Base-by-base conservation (phyloP, 53 echinoderm and acorn worm species). In the Henricia sp. region DNA sequence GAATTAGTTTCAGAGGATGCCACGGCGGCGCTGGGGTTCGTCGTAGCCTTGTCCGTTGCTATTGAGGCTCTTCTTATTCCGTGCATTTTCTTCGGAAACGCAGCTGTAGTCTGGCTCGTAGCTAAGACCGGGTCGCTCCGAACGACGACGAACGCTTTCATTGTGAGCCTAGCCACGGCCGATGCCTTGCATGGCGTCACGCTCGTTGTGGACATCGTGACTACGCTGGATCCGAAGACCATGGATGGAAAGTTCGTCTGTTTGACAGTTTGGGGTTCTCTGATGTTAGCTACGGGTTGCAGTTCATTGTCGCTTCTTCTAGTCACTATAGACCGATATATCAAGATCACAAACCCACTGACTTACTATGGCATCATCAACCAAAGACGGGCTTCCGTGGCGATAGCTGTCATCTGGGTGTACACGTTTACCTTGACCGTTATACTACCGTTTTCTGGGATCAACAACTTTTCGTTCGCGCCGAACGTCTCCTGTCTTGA, bases 241-340 rank as follows among this genome's bases (percentile, higher is more conserved):
- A 6, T 44, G 44, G 44, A 44, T 44, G 44, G 13, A 44, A 13
- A 9, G 44, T 13, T 9, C 44, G 44, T 44, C 13, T 44, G 6
- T 44, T 42, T 89, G 68, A 4, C 66, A 2, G 52, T 89, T 9
- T 89, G 89, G 89, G 84, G 89, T n/a, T 56, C 72, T 4, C 70
- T 84, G 34, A 28, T 89, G 33, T 83, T 89, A 1, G 84, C 74
- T 28, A 73, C 89, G 33, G 43, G 74, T 16, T 66, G 74, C 19
- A 83, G 83, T 8, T 89, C 84, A 10, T 13, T 89, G 13, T 89
- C 89, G n/a, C 66, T 89, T 8, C 68, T 85, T 30, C 37, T 70
- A 0, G 53, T 89, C 56, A 89, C 89, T 1, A 40, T 85, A 24
- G 89, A 89, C 68, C 84, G 89, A 19, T 89, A 89, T 68, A 6